Evolutionary conservation across 2,113 vertebrate genomes (phyloP).

Genomic region (Erpornis zantholeuca): DNA sequence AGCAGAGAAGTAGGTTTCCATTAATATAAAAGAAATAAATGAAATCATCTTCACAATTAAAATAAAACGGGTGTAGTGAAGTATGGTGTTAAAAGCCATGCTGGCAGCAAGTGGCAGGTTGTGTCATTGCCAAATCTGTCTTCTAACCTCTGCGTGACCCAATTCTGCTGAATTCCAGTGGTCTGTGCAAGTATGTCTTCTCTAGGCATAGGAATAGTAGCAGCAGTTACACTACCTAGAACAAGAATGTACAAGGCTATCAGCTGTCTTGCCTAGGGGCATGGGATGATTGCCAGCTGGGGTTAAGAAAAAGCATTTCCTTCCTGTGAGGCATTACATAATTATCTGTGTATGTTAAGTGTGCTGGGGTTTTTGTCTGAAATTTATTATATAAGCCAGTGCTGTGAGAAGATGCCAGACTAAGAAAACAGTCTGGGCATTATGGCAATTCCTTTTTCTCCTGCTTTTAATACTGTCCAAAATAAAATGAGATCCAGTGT

Average conservation of each 20-base stretch:
- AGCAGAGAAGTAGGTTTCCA: neutral
- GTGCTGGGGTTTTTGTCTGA: neutral
- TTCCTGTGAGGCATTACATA: conserved; percentile 32
- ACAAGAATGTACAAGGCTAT: conserved; percentile 26
- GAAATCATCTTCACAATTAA: neutral
- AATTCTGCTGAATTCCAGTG: conserved; percentile 2
- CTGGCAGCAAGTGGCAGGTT: neutral
- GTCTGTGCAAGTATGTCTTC: neutral
- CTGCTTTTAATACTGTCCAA: neutral
- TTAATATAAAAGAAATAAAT: neutral
- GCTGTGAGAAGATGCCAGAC: neutral
- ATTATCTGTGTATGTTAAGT: neutral
- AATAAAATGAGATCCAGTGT: neutral
- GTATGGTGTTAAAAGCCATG: neutral
- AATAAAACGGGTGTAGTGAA: neutral
- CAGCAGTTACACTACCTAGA: conserved; percentile 9
- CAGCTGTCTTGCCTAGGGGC: conserved; percentile 29
- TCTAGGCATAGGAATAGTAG: conserved; percentile 37
- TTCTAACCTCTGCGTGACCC: conserved; percentile 26
- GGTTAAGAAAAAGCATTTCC: neutral
- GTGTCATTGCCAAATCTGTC: neutral
- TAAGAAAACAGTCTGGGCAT: neutral
- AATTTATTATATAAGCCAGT: conserved; percentile 3
- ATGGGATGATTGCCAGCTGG: neutral
- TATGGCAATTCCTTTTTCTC: neutral